These are phyloP conservation scores for Lottia scabra DNA, from an alignment of 2,888 invertebrate genomes.

Conservation along the genomic window DNA sequence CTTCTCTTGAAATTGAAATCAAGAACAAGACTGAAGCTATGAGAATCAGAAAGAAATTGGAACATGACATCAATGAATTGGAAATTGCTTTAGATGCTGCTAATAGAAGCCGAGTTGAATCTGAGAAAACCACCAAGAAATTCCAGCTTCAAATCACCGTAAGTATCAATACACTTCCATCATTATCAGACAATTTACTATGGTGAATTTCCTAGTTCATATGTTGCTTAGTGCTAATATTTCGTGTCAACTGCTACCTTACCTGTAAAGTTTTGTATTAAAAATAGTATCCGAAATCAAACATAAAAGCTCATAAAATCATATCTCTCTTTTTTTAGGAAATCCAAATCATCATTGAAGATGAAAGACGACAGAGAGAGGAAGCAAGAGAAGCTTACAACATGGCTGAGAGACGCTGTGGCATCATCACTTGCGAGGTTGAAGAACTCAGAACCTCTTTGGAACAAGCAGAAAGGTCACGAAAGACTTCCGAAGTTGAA, in stretches of 20 bases:
- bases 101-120: constrained; percentile 97
- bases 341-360: constrained; percentile 93
- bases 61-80: constrained; percentile 98
- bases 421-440: constrained; percentile 95
- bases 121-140: constrained; percentile 98
- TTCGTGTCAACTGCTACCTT: no score
- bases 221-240: no score
- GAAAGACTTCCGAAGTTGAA: constrained; percentile 97
- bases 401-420: constrained; percentile 95
- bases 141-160: constrained; percentile 95
- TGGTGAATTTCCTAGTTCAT: no score
- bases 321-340: constrained; percentile 64
- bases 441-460: constrained; percentile 96
- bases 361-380: constrained; percentile 96
- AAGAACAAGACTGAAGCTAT: constrained; percentile 99
- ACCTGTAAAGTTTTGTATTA: no score
- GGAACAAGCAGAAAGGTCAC: constrained; percentile 91
- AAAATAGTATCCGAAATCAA: background rate
- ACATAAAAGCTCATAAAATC: background rate
- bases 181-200: no score
- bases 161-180: background rate
- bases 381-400: constrained; percentile 97
- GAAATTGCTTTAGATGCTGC: constrained; percentile 98
- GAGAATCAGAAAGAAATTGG: constrained; percentile 99
- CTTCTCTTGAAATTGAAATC: constrained; percentile 97